phyloP scores from a whole-genome alignment of 2,797 vertebrate species.

The Danio kyathit region DNA sequence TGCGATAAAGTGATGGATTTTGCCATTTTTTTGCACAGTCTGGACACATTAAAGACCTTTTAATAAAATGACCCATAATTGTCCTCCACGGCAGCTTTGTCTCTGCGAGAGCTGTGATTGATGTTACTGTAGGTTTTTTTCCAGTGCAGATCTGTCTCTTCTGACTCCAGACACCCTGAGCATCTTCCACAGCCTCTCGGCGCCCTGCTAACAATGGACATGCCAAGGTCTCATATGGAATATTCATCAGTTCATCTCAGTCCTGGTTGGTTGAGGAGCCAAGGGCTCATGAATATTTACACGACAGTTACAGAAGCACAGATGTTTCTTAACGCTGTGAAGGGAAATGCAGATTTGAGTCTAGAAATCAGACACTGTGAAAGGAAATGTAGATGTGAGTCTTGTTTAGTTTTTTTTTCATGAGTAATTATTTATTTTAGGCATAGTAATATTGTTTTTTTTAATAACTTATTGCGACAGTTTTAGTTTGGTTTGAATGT shows the following conservation, averaged over 20 bases:
- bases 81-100: slow-evolving; percentile 74
- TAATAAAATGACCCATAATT: slow-evolving; percentile 82
- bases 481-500: slow-evolving; percentile 3
- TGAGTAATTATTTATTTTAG: slow-evolving; percentile 16
- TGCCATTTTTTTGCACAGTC: slow-evolving; percentile 54
- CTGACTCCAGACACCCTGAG: neutral
- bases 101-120: slow-evolving; percentile 20
- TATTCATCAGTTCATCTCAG: slow-evolving; percentile 78
- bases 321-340: slow-evolving; percentile 17
- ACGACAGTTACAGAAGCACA: slow-evolving; percentile 59
- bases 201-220: slow-evolving; percentile 55
- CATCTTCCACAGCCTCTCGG: slow-evolving; percentile 15
- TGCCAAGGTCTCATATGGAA: slow-evolving; percentile 75
- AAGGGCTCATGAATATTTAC: slow-evolving; percentile 82
- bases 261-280: slow-evolving; percentile 76
- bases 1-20: neutral
- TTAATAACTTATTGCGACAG: slow-evolving; percentile 12
- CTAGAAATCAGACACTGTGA: neutral
- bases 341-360: neutral
- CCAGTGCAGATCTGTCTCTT: neutral
- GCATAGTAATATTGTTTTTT: neutral
- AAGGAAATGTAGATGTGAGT: too few relatives aligned
- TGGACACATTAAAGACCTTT: slow-evolving; percentile 69
- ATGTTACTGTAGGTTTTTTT: neutral
- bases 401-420: too few relatives aligned